Percentiles rank a stretch among this genome's conserved stretches.
Evolutionary conservation across 2,888 invertebrate species (phyloP).

Genomic region (Polymixis lichenea): DNA sequence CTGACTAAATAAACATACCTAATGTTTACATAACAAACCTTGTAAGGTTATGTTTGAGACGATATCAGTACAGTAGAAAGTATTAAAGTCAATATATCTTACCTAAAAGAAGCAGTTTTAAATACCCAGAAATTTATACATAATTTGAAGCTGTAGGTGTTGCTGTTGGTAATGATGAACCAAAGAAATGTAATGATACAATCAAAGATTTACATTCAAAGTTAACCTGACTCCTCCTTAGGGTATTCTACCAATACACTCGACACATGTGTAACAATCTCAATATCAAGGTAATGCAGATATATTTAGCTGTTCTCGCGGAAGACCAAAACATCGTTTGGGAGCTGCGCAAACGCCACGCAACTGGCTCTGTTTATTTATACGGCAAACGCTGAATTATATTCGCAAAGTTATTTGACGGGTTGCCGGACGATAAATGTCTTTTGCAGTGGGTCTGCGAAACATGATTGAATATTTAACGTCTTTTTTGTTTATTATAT

Average conservation of each 20-base stretch:
- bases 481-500: neutral
- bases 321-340: constrained; percentile 31
- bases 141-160: neutral
- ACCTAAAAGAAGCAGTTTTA: neutral
- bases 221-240: neutral
- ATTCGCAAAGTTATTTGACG: constrained; percentile 34
- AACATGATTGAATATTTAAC: constrained; percentile 7
- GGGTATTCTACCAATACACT: neutral
- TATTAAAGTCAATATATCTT: neutral
- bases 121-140: neutral
- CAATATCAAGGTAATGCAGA: constrained; percentile 57
- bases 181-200: neutral
- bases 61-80: neutral
- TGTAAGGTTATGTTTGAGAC: neutral
- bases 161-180: neutral
- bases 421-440: constrained; percentile 26
- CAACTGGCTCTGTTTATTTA: constrained; percentile 50
- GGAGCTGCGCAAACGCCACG: constrained; percentile 46
- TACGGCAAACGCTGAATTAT: constrained; percentile 26
- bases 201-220: constrained; percentile 2
- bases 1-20: neutral
- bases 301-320: constrained; percentile 44
- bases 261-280: constrained; percentile 20
- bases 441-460: constrained; percentile 28
- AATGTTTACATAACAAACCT: neutral